phyloP scores from a whole-genome alignment of 2,888 invertebrate species.

The Hylaea fasciaria region DNA sequence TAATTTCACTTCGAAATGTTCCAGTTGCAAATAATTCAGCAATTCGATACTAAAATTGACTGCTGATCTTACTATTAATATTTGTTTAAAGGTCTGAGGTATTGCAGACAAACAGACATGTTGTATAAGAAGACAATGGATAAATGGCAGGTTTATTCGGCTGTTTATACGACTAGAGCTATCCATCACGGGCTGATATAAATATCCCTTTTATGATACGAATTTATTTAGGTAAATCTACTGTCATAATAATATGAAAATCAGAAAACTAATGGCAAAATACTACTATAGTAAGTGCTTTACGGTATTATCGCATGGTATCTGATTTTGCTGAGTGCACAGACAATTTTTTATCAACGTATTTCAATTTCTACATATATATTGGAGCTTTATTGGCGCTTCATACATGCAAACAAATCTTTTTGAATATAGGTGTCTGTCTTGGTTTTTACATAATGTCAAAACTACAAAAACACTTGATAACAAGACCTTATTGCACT shows the following conservation, averaged over 20 bases:
- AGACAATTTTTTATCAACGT: neutral
- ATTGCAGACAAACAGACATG: neutral
- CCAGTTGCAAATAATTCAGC: neutral
- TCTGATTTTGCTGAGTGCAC: constrained; percentile 9
- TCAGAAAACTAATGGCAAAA: no score
- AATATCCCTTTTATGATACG: constrained; percentile 28
- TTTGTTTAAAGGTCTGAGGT: neutral
- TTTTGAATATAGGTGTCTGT: no score
- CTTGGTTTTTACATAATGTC: no score
- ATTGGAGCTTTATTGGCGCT: neutral
- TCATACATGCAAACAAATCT: no score
- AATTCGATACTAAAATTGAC: neutral
- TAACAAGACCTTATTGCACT: no score
- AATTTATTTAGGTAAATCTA: constrained; percentile 44
- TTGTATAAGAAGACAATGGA: constrained; percentile 15
- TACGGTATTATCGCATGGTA: constrained; percentile 14
- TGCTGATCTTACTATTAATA: neutral
- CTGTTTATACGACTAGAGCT: constrained; percentile 31
- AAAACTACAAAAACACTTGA: no score
- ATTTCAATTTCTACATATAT: neutral
- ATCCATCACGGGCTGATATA: constrained; percentile 44
- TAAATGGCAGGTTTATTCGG: constrained; percentile 25
- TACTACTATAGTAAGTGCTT: no score
- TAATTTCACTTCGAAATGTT: no score
- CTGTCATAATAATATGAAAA: constrained; percentile 20